phyloP scores from a whole-genome alignment of 2,113 vertebrate genomes.

The Sialia sialis region DNA sequence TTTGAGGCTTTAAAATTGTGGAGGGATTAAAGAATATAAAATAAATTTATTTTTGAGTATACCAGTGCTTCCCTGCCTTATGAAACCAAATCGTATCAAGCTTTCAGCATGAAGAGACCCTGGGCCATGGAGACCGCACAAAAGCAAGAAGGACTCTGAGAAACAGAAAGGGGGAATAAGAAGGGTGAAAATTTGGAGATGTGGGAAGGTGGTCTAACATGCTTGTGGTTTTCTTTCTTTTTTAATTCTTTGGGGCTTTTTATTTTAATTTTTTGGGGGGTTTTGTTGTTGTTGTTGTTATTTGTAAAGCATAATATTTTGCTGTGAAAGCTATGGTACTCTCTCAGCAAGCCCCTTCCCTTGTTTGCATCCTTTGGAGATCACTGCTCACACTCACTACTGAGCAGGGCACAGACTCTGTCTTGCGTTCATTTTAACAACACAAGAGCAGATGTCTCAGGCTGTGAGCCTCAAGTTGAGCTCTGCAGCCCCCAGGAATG shows the following conservation, averaged over 20 bases:
- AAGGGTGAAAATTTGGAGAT: background rate
- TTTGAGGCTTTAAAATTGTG: background rate
- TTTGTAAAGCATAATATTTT: background rate
- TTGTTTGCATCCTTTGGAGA: background rate
- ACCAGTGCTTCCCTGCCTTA: background rate
- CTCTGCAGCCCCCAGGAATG: background rate
- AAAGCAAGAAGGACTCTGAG: background rate
- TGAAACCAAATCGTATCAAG: background rate
- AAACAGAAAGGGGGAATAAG: background rate
- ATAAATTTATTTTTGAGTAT: background rate
- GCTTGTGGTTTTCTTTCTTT: background rate
- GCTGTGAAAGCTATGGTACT: background rate
- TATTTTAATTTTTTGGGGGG: too few relatives aligned
- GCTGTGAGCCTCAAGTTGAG: background rate
- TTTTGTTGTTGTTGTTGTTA: background rate
- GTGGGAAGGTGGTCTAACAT: background rate
- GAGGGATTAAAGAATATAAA: background rate
- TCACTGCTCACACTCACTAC: background rate
- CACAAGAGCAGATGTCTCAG: background rate
- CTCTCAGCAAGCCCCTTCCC: background rate
- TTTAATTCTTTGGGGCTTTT: rapidly evolving
- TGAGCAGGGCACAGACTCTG: background rate
- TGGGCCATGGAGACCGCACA: background rate
- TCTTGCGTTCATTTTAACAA: background rate
- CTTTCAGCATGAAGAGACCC: background rate